phyloP scores from a whole-genome alignment of 1,140 invertebrate genomes.

The Babylonia areolata region DNA sequence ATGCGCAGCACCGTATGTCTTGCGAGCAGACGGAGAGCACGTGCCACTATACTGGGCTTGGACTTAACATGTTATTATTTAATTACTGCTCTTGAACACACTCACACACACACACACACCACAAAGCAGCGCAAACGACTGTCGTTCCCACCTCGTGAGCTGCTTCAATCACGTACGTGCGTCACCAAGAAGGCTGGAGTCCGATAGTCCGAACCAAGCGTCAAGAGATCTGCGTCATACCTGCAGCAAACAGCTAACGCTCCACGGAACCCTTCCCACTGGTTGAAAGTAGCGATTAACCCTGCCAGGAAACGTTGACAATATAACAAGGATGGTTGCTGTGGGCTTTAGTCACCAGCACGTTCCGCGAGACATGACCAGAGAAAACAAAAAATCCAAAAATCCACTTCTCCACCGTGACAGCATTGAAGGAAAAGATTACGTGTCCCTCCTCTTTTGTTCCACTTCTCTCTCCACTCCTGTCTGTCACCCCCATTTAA shows the following conservation, averaged over 20 bases:
- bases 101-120: neutral
- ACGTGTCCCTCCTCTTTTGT: neutral
- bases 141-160: neutral
- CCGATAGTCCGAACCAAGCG: no score
- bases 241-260: neutral
- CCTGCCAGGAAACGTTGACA: no score
- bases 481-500: neutral
- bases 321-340: neutral
- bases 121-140: no score
- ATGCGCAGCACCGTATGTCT: neutral
- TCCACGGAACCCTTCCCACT: neutral
- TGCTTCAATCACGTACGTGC: neutral
- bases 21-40: no score
- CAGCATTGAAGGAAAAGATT: neutral
- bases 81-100: no score
- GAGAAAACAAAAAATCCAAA: neutral
- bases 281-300: no score
- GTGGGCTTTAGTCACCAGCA: neutral
- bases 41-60: no score
- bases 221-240: neutral
- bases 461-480: neutral
- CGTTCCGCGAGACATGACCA: neutral
- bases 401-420: neutral
- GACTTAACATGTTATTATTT: no score
- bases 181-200: no score